A percentile compares a stretch with the other conserved stretches of the same genome.
Evolutionary conservation across 2,888 invertebrate genomes (phyloP).

Genomic region (Chesias legatella): DNA sequence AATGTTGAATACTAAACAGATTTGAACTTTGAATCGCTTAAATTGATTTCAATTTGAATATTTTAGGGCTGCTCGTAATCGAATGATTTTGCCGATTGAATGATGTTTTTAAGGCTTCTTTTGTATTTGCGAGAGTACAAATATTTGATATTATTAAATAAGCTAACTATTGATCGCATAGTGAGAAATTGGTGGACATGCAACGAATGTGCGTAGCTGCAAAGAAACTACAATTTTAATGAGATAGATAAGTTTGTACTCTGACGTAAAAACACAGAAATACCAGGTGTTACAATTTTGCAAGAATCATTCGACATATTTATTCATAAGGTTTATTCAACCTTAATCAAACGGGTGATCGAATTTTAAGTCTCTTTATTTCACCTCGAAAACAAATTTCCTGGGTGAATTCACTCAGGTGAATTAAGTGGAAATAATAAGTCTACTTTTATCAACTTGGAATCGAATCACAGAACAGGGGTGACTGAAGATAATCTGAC

Average conservation of each 20-base stretch:
- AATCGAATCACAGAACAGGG: too few relatives aligned
- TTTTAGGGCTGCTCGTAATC: conserved; percentile 7
- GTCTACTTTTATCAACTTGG: too few relatives aligned
- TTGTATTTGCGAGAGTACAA: not conserved
- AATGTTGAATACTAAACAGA: conserved; percentile 12
- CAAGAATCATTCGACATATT: too few relatives aligned
- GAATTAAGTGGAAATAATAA: too few relatives aligned
- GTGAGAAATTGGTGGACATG: conserved; percentile 6
- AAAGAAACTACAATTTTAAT: conserved; percentile 10
- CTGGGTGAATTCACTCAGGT: too few relatives aligned
- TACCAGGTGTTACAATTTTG: too few relatives aligned
- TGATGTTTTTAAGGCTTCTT: not conserved
- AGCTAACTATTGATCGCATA: conserved; percentile 3
- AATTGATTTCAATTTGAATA: conserved; percentile 15
- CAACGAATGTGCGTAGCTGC: conserved; percentile 2
- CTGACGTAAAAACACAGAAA: not conserved
- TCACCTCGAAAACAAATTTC: too few relatives aligned
- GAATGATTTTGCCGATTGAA: conserved; percentile 11
- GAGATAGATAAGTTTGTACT: not conserved
- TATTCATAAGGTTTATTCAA: too few relatives aligned
- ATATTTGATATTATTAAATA: too few relatives aligned
- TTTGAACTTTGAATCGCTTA: conserved; percentile 15
- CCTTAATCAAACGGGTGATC: too few relatives aligned
- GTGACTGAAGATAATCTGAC: too few relatives aligned
- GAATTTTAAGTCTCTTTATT: too few relatives aligned